phyloP scores from a whole-genome alignment of 2,113 vertebrate species.

The Chauna torquata region DNA sequence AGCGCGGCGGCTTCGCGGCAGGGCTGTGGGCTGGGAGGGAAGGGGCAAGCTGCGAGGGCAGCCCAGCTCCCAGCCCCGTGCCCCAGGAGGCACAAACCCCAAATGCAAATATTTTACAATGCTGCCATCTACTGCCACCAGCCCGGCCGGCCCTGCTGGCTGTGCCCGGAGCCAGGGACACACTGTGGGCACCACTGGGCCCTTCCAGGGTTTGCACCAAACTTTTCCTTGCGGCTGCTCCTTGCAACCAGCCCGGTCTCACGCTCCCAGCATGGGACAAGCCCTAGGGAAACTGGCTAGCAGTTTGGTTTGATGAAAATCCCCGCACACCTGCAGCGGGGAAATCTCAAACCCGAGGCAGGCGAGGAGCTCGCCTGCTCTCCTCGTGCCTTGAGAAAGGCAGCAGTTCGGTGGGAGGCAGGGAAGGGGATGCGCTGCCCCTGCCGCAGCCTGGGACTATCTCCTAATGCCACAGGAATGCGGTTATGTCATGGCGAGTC shows the following conservation, averaged over 20 bases:
- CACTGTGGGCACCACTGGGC: neutral
- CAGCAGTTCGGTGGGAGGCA: neutral
- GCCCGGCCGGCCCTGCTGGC: neutral
- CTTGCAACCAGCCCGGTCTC: neutral
- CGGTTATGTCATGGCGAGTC: slow-evolving; percentile 54
- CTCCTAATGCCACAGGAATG: slow-evolving; percentile 62
- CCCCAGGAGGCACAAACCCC: neutral
- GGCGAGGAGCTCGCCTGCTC: accelerated
- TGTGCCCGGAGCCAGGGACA: neutral
- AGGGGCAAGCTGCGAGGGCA: neutral
- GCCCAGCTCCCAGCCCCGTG: too few species aligned
- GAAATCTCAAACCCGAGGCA: neutral
- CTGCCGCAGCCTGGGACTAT: slow-evolving; percentile 28
- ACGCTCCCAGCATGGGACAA: accelerated
- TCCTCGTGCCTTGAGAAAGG: neutral
- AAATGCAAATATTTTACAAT: neutral
- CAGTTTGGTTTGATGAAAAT: neutral
- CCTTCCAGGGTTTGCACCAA: neutral
- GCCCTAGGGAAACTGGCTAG: accelerated
- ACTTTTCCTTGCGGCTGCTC: neutral
- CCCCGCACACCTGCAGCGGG: neutral
- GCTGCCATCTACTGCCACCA: neutral
- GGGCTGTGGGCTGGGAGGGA: neutral
- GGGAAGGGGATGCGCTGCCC: slow-evolving; percentile 45
- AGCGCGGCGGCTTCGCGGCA: too few species aligned